These are phyloP conservation scores for Tachina fera DNA, from an alignment of 2,888 invertebrate species.

Conservation along the genomic window DNA sequence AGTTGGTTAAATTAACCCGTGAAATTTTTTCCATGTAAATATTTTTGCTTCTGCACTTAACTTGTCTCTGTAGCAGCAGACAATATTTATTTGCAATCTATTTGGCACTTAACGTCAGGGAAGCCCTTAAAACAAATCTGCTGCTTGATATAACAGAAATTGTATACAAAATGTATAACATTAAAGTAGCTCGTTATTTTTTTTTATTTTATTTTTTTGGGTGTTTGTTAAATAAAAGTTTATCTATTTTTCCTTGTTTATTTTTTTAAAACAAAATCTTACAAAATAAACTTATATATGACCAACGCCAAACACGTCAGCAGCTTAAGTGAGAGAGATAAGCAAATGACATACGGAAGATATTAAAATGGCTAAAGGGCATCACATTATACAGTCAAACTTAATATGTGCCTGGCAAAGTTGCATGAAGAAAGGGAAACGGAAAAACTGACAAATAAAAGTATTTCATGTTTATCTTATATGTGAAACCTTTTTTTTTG, in stretches of 20 bases:
- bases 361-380: constrained; percentile 69
- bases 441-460: constrained; percentile 53
- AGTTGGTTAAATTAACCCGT: too few species aligned
- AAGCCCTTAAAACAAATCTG: constrained; percentile 53
- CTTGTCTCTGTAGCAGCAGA: background rate
- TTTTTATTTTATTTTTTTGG: background rate
- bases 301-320: constrained; percentile 3
- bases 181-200: background rate
- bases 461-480: constrained; percentile 60
- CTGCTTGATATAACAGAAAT: constrained; percentile 32
- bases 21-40: background rate
- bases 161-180: constrained; percentile 13
- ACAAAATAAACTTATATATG: constrained; percentile 1
- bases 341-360: constrained; percentile 79
- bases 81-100: constrained; percentile 28
- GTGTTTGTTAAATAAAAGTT: constrained; percentile 20
- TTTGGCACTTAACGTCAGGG: constrained; percentile 11
- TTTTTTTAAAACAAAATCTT: constrained; percentile 1
- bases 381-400: constrained; percentile 55
- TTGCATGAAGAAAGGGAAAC: background rate
- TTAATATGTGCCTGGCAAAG: background rate
- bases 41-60: background rate
- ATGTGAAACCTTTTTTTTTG: constrained; percentile 39
- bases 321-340: constrained; percentile 74
- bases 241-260: background rate